phyloP scores from a whole-genome alignment of 1,140 invertebrate genomes.

The Magallana gigas region DNA sequence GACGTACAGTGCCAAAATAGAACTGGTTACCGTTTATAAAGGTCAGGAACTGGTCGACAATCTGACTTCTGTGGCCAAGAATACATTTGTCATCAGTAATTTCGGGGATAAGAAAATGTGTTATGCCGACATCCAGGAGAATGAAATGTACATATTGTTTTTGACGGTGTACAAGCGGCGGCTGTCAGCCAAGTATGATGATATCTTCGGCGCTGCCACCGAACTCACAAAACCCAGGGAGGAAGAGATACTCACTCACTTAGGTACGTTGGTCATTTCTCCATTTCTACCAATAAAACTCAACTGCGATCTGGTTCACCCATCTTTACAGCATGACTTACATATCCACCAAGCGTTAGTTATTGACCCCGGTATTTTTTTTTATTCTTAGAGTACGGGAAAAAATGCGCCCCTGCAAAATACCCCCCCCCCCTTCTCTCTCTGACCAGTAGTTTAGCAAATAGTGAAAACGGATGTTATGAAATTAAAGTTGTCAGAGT shows the following conservation, averaged over 20 bases:
- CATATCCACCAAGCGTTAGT: too few species aligned
- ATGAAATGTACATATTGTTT: conserved; percentile 75
- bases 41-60: conserved; percentile 64
- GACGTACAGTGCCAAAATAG: conserved; percentile 73
- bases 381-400: background rate
- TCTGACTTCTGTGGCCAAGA: conserved; percentile 49
- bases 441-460: conserved; percentile 9
- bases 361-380: background rate
- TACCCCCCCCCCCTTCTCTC: background rate
- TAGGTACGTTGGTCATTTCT: conserved; percentile 64
- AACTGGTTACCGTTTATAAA: conserved; percentile 70
- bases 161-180: conserved; percentile 73
- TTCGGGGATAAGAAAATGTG: conserved; percentile 78
- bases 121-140: conserved; percentile 74
- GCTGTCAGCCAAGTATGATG: conserved; percentile 77
- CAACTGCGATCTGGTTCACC: too few species aligned
- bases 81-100: conserved; percentile 75
- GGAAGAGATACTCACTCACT: conserved; percentile 66
- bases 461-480: background rate
- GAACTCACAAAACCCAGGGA: conserved; percentile 68
- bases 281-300: too few species aligned
- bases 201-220: conserved; percentile 76
- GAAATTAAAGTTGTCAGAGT: background rate
- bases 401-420: background rate
- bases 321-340: too few species aligned